These are phyloP conservation scores for Brassicogethes aeneus DNA, from an alignment of 2,888 invertebrate species.

Conservation along the genomic window DNA sequence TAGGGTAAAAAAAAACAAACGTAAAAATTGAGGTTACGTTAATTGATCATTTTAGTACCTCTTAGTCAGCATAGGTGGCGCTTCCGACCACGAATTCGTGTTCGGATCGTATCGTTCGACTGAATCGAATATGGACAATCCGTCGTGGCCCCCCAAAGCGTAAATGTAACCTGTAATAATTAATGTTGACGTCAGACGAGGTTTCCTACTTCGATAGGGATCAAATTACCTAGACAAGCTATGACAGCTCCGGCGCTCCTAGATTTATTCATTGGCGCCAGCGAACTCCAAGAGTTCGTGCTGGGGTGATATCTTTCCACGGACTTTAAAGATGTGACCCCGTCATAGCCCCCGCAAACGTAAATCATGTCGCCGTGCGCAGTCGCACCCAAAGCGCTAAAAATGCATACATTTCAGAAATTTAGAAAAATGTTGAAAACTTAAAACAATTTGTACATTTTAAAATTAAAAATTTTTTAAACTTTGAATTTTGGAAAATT, in stretches of 20 bases:
- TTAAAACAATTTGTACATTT: too few relatives aligned
- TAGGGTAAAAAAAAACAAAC: slow-evolving; percentile 11
- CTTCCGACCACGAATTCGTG: slow-evolving; percentile 62
- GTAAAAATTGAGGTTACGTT: neutral
- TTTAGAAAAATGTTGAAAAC: too few relatives aligned
- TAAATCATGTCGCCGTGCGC: slow-evolving; percentile 71
- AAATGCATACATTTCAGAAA: slow-evolving; percentile 12
- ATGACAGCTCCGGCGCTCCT: slow-evolving; percentile 41
- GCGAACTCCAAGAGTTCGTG: slow-evolving; percentile 63
- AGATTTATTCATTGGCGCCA: slow-evolving; percentile 62
- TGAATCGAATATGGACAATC: slow-evolving; percentile 77
- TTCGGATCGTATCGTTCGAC: slow-evolving; percentile 74
- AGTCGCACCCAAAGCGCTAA: slow-evolving; percentile 71
- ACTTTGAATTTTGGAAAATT: too few relatives aligned
- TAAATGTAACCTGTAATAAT: slow-evolving; percentile 57
- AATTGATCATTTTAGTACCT: slow-evolving; percentile 40
- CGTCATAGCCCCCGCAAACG: slow-evolving; percentile 80
- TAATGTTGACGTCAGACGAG: too few relatives aligned
- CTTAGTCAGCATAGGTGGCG: slow-evolving; percentile 71
- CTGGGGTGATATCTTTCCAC: slow-evolving; percentile 74
- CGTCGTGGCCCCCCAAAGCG: slow-evolving; percentile 82
- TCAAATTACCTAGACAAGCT: slow-evolving; percentile 38
- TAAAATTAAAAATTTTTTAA: too few relatives aligned
- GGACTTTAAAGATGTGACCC: slow-evolving; percentile 70
- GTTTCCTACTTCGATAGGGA: too few relatives aligned